Base-by-base conservation (phyloP, 2,888 invertebrate species). In the Tiliacea citrago region DNA sequence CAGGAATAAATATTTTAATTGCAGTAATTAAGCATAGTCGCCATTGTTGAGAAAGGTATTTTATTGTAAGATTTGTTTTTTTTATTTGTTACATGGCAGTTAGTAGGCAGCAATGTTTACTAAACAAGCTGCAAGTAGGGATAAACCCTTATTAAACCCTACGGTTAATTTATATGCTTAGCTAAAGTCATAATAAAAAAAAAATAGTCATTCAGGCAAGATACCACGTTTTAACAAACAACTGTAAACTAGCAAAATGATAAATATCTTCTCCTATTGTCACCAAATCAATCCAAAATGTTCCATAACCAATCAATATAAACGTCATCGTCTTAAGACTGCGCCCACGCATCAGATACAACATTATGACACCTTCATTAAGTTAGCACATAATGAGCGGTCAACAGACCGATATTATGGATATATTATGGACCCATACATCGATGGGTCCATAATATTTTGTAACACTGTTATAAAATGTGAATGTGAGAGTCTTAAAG, bases 1-100 rank as follows among this genome's bases (percentile, higher is more conserved):
- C 13, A 58, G 24, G 57, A 62, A 57, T 49, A 82, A 79, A 79
- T 84, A 84, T 86, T 84, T 85, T 86, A 86, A 85, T 85, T 84
- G 35, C 24, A 45, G 53, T 73, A 62, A 75, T 85, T 83, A 77
- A 65, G 58, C 72, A 83, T 79, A 68, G 70, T 79, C 51, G 58
- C 12, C 80, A 83, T 77, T 65, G 53, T 75, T 71, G n/a, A 49
- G 72, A 68, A 81, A 81, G 39, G 60, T 51, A 65, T 73, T 81
- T 69, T 62, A 24, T 84, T 80, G 47, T 47, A 35, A 53, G 29
- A 47, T 42, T 53, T 16, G 49, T 51, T 70, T 82, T 58, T 42
- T 69, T 67, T 45, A 21, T 62, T 7, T 62, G 58, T 24, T 79
- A 75, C 18, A n/a, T n/a, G n/a, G n/a, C n/a, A 63, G 79, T 78